Evolutionary conservation across 2,888 invertebrate genomes (phyloP), one percentile per base, ranked within the genome.

Genomic region (Thumatha senex): DNA sequence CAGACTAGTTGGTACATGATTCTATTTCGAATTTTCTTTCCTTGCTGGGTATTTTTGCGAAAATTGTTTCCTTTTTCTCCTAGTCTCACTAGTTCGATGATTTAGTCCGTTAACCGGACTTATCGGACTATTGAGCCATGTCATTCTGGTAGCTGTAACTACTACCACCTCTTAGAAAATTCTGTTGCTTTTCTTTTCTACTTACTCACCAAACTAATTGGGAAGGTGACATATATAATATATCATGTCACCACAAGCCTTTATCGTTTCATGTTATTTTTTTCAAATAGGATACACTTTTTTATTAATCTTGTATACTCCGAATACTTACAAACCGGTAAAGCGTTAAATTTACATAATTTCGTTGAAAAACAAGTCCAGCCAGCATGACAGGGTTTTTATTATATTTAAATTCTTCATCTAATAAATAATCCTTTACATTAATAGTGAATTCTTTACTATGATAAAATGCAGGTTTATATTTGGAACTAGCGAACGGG

Each of bases 361-460:
- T 18, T 40, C 30, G 44, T 50, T 24, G 15, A 31, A 30, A 15
- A 50, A 45, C 44, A 11, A 11, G 34, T 40, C 29, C n/a, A 43
- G 34, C 45, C 12, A 15, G 50, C 15, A 8, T 14, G 2, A 33
- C 47, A 11, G 33, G 15, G 29, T 38, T 8, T 8, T 46, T 13
- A 14, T 18, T 45, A 33, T 10, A 18, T 33, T 12, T 31, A 10
- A 15, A 24, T 31, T 10, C 8, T 31, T 8, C 31, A 8, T 31
- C 31, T 31, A 30, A 11, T 10, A 11, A 10, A 2, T 31, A 5
- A 31, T 11, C 10, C 31, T 11, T 5, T 8, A 31, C 10, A 31
- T 31, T 31, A 31, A 8, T 11, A 10, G 31, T 2, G 2, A 31
- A 34, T 24, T 24, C 9, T 33, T 12, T 5, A 7, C 24, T 13